Evolutionary conservation across 2,888 invertebrate genomes (phyloP), one percentile per base, ranked within the genome.

Genomic region (Hirudinaria manillensis): DNA sequence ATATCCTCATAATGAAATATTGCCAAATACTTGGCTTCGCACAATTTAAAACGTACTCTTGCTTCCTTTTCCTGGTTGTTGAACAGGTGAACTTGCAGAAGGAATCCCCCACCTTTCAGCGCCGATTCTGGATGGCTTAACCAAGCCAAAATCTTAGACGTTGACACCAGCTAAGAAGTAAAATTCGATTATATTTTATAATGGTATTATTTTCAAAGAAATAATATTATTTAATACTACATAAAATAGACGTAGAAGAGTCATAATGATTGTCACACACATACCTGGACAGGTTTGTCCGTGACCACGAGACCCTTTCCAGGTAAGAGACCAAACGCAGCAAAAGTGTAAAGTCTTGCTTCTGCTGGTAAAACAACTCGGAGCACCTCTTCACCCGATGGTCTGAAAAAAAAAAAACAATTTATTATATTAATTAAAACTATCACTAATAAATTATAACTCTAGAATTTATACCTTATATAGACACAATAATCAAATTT

Each of bases 1-100:
- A n/a, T n/a, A n/a, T n/a, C n/a, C n/a, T n/a, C n/a, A n/a, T n/a
- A n/a, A n/a, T n/a, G n/a, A n/a, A n/a, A n/a, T n/a, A n/a, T n/a
- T n/a, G n/a, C n/a, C n/a, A n/a, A n/a, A n/a, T n/a, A n/a, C n/a
- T n/a, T n/a, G n/a, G n/a, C n/a, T n/a, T n/a, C n/a, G n/a, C n/a
- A n/a, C n/a, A n/a, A n/a, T n/a, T n/a, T n/a, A n/a, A n/a, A n/a
- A n/a, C 53, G 13, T 53, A 53, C 53, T 16, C 13, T 53, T 13
- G 53, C 53, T 53, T 53, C 53, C 53, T 53, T 53, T 16, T 53
- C 53, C 21, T 53, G 53, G 53, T 53, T 53, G 53, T 53, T 53
- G 53, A 53, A 53, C 53, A 53, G 21, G 21, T 16, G 13, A 21
- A 53, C 53, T 53, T 53, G 13, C 13, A 53, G 53, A 53, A 21